Conservation (phyloP, 2,113 vertebrate genomes). For the Ursus arctos region DNA sequence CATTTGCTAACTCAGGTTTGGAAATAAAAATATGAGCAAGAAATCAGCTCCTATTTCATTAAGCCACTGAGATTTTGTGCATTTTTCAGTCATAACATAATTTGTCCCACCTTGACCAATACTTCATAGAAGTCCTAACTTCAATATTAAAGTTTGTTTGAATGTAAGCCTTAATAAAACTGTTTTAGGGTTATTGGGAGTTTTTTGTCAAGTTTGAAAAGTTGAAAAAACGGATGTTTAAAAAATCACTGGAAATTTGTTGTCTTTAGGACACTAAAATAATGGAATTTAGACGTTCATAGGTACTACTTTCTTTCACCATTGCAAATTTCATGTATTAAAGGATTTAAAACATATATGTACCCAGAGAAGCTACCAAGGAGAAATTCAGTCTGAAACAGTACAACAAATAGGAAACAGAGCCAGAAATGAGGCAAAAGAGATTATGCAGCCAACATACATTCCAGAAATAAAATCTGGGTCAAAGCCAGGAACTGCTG, state of each 20-base stretch:
- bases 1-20: background rate
- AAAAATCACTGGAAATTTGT: background rate
- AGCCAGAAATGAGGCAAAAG: constrained; percentile 37
- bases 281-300: background rate
- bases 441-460: constrained; percentile 54
- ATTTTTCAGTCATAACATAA: background rate
- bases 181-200: background rate
- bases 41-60: background rate
- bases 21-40: background rate
- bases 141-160: background rate
- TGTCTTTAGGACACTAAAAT: background rate
- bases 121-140: background rate
- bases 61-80: background rate
- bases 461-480: constrained; percentile 73
- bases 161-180: background rate
- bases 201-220: background rate
- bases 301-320: background rate
- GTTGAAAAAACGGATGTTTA: background rate
- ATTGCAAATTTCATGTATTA: background rate
- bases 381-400: constrained; percentile 15
- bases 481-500: constrained; percentile 58
- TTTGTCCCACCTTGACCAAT: background rate
- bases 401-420: constrained; percentile 18
- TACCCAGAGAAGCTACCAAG: constrained; percentile 3
- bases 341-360: background rate